Percentiles rank a stretch among this genome's conserved stretches.
Conservation (phyloP, 2,113 vertebrate species). For the Alethe castanea region DNA sequence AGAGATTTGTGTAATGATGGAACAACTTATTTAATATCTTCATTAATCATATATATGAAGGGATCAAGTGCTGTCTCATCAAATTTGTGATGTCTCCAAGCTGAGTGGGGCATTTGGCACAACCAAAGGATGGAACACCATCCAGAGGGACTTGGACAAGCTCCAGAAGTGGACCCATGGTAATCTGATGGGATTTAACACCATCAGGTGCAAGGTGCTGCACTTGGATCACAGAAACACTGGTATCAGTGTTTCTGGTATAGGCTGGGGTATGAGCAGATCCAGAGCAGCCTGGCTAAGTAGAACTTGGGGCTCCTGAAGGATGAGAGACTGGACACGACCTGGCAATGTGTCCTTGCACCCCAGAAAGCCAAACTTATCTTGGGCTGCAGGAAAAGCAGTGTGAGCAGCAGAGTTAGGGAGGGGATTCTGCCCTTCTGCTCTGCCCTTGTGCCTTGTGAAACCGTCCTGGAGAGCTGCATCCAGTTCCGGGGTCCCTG, state of each 20-base stretch:
- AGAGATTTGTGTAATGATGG: background rate
- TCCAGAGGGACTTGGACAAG: background rate
- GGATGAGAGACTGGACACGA: background rate
- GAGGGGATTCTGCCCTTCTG: background rate
- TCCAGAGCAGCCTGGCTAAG: no score
- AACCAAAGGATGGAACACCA: fast-evolving
- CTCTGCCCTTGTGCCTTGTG: background rate
- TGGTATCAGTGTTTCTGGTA: no score
- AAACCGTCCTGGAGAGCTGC: background rate
- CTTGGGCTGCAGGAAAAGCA: background rate
- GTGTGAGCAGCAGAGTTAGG: fast-evolving
- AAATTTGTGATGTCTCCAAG: background rate
- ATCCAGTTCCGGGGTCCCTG: no score
- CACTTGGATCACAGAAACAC: background rate
- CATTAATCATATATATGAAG: background rate
- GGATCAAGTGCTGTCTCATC: background rate
- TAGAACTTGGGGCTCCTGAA: background rate
- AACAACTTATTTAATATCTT: background rate
- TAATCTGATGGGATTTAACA: background rate
- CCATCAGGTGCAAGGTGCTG: background rate
- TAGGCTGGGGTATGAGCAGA: background rate
- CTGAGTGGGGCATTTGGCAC: background rate
- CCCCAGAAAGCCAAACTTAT: background rate
- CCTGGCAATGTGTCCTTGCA: no score
- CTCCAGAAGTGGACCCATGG: background rate